Percentiles rank a stretch among this genome's conserved stretches.
Conservation (phyloP, 2,113 vertebrate species). For the Gavia stellata region DNA sequence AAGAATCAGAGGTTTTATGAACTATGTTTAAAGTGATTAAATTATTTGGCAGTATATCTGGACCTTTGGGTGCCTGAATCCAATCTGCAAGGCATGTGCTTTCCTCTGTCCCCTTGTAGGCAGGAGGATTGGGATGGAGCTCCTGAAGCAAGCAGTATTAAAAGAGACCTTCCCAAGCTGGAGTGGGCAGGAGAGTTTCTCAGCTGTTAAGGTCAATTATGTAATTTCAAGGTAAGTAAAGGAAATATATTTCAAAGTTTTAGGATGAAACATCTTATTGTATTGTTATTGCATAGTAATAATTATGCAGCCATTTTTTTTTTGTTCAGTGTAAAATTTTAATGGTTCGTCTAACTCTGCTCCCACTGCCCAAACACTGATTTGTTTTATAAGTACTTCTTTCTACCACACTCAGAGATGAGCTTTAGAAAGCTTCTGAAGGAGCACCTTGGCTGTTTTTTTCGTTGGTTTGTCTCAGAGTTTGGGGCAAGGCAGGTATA, state of each 20-base stretch:
- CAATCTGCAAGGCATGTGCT: background rate
- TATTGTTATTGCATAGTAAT: background rate
- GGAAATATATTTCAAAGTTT: background rate
- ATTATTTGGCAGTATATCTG: background rate
- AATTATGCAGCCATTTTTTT: background rate
- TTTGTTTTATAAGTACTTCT: background rate
- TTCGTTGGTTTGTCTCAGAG: background rate
- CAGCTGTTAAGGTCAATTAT: background rate
- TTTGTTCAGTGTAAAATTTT: background rate
- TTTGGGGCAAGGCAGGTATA: background rate
- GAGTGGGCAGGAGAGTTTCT: slow-evolving; percentile 7
- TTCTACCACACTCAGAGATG: background rate
- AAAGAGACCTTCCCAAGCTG: slow-evolving; percentile 26
- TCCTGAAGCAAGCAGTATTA: slow-evolving; percentile 11
- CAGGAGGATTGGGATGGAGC: slow-evolving; percentile 2
- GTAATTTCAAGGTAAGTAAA: slow-evolving; percentile 28
- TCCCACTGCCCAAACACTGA: background rate
- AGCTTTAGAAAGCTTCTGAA: background rate
- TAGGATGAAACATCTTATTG: background rate
- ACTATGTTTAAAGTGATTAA: background rate
- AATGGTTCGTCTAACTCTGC: background rate
- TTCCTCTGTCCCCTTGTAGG: background rate
- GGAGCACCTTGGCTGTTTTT: background rate
- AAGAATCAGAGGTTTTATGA: background rate
- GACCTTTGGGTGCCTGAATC: background rate